Base-by-base conservation (phyloP, 2,888 invertebrate species). In the Imbricaverruca yamaguchii region DNA sequence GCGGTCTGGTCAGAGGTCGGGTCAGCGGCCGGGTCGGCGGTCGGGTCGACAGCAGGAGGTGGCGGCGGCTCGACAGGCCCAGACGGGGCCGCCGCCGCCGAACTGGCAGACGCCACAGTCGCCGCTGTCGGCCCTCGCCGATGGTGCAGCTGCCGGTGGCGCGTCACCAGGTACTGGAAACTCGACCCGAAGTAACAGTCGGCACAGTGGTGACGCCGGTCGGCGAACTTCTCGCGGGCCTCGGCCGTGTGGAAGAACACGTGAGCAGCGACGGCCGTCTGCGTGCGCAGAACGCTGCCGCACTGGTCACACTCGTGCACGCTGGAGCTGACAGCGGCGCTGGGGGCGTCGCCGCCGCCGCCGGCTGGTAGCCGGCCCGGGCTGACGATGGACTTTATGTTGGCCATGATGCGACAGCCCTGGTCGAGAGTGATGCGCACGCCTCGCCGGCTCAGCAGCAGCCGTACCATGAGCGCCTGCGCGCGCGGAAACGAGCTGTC, bases 401-500 rank as follows among this genome's bases (percentile, higher is more conserved):
- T 53, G 9, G 15, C 6, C 21, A 9, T 11, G 53, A 74, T 74
- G 7, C 13, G 9, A 2, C 15, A 21, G 21, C 53, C 53, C 74
- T 74, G 74, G 6, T 74, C 74, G 8, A 74, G 74, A 23, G 74
- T 55, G 9, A 74, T 21, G 53, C 23, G 23, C 10, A 74, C 21
- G 55, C 53, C 53, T 9, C 74, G 74, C 74, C 53, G 53, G 74
- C 21, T 12, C 39, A 74, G 74, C 74, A 74, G 74, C 55, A 74
- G 74, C 11, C 74, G 55, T 0, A 74, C 55, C 74, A 74, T 74
- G 10, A 55, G 15, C 21, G 74, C 74, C 55, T 74, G 74, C 55
- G 55, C 74, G 18, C 18, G 74, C 74, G 53, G 53, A 21, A 74
- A 74, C 74, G 74, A 18, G 55, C 74, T 74, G 74, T 74, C 74